Evolutionary conservation across 1,140 invertebrate genomes (phyloP).

Genomic region (Pseudomyrmex gracilis): DNA sequence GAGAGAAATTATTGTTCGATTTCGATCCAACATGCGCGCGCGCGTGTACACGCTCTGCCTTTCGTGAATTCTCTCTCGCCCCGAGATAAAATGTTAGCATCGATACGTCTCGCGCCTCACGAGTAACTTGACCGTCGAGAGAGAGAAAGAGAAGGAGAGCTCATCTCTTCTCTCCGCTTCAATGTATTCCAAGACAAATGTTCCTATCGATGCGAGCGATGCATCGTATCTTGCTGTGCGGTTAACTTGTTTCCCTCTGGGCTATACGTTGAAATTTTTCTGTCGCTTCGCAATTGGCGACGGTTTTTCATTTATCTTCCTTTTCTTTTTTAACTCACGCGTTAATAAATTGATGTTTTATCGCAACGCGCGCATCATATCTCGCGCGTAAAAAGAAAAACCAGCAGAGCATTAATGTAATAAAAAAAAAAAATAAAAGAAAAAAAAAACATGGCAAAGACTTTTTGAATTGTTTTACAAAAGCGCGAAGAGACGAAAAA

Average conservation of each 20-base stretch:
- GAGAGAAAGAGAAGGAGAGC: neutral
- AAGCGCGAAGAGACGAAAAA: too few relatives aligned
- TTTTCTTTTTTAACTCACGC: neutral
- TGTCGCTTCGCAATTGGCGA: slow-evolving; percentile 24
- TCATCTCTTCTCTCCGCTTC: slow-evolving; percentile 48
- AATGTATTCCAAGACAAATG: slow-evolving; percentile 52
- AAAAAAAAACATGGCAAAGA: too few relatives aligned
- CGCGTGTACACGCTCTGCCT: neutral
- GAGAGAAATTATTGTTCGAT: slow-evolving; percentile 35
- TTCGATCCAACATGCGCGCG: slow-evolving; percentile 36
- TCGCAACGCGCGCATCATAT: neutral
- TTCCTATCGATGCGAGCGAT: slow-evolving; percentile 36
- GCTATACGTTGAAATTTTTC: slow-evolving; percentile 29
- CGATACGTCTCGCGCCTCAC: slow-evolving; percentile 43
- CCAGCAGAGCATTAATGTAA: too few relatives aligned
- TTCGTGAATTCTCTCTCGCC: neutral
- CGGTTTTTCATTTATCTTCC: neutral
- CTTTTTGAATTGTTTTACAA: too few relatives aligned
- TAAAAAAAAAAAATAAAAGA: too few relatives aligned
- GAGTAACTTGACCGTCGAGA: neutral
- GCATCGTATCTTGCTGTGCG: slow-evolving; percentile 37
- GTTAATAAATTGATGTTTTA: neutral
- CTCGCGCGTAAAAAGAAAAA: slow-evolving; percentile 1
- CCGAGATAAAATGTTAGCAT: slow-evolving; percentile 52
- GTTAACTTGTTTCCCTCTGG: slow-evolving; percentile 8